Base-by-base conservation (phyloP, 2,888 invertebrate genomes). In the Ferdinandea cuprea region DNA sequence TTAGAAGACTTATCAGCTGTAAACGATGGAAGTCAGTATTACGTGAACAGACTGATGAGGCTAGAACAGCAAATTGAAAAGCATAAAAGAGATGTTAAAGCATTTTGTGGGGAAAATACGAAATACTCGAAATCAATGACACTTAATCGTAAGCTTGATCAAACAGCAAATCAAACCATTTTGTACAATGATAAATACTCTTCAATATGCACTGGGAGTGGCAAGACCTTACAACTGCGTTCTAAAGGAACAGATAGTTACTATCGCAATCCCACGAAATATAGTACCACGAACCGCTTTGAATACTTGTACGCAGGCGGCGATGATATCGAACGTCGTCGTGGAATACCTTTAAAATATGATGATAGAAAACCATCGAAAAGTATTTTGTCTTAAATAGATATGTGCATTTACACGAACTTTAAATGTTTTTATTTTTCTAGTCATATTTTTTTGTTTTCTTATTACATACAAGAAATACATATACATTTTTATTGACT, bases 11-110 rank as follows among this genome's bases (percentile, higher is more conserved):
- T n/a, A 28, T 1, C 30, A 28, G 54, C 44, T 68, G 15, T 50
- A 8, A 66, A 68, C 42, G 79, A 85, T 17, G 86, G 85, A 35
- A 80, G 86, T 9, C 71, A 86, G 61, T 87, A 88, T 65, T 88
- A 88, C 46, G 88, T 88, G 50, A 86, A 87, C 63, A 86, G 88
- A 35, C 52, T 89, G 13, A 86, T 85, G 63, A 86, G 86, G 66
- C 46, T 89, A 15, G 88, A 89, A 74, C 87, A 88, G 15, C 87
- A 88, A 85, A 88, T 89, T 56, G 87, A 87, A 77, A 86, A 87
- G 54, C 88, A 88, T 72, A 88, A 88, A 77, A 86, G 85, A 54
- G 88, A 89, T 76, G 88, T 89, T 0, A 87, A 88, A 65, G 86
- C 86, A 11, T 87, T 88, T 85, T 87, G 87, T 40, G 86, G 80